Evolutionary conservation across 2,797 vertebrate species (phyloP), one percentile per base, ranked within the genome.

Genomic region (Sebastes diaconus): DNA sequence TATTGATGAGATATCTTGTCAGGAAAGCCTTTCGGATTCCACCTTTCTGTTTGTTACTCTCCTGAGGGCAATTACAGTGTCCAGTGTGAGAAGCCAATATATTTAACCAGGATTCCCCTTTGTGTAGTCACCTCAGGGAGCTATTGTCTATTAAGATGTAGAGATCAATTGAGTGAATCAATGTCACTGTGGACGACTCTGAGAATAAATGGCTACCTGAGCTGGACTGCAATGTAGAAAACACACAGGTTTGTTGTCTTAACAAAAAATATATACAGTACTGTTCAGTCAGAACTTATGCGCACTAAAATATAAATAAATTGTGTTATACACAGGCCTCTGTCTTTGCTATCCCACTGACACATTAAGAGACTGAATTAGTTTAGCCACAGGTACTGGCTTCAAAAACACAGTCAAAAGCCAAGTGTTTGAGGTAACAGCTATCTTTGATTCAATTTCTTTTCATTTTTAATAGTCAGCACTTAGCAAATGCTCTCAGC

Each of bases 21-120:
- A 77, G 66, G 60, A 42, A 82, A 55, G 79, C 16, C 18, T 84
- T 80, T 84, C 25, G 10, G 60, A 84, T 67, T 83, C 54, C 63
- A 66, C 69, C 78, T 78, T 68, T 67, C 46, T 87, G 73, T 83
- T 55, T 58, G 24, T 67, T 73, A n/a, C 79, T 78, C 82, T 75
- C 84, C 54, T 25, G 73, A 74, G 87, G 79, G 66, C 81, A 87
- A 89, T 93, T 84, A 73, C 46, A 67, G 73, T 84, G 77, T 76
- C 77, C 70, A 70, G 68, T 77, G 64, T 77, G 71, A 82, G 72
- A 80, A 68, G 73, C 76, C 85, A 72, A 87, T 90, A 72, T 79
- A 83, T 88, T 89, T 91, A 84, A 89, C 81, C 69, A 86, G 83
- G 66, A 81, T 80, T 87, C 64, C 68, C 86, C 80, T 87, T 87